Evolutionary conservation across 2,888 invertebrate genomes (phyloP), one percentile per base, ranked within the genome.

Genomic region (Protophormia terraenovae): DNA sequence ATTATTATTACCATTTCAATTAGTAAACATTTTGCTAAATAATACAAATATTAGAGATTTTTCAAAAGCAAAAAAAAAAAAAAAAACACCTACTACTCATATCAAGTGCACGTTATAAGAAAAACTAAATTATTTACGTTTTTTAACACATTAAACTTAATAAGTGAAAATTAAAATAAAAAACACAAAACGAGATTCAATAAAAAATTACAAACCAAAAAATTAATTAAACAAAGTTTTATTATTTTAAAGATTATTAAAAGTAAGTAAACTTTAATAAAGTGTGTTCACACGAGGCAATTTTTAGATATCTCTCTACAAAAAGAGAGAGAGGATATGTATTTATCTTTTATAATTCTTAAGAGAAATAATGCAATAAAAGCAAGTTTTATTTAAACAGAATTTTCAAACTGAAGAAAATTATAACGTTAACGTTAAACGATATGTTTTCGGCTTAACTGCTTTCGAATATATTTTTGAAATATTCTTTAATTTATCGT

Each of bases 121-220:
- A 67, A 66, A 58, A 32, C 10, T 29, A 16, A 47, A 24, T 7
- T 62, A 72, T 35, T 66, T 24, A 92, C 92, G 87, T 91, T 95
- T 86, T 95, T 95, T 1, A 29, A 55, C 45, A 79, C 38, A 32
- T 69, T 1, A 69, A 62, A 78, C 19, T 47, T 38, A 41, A 16
- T 22, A 64, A 64, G 50, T 47, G 0, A 58, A 71, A 58, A 62
- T 41, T 67, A 32, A 64, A 12, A 35, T 1, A n/a, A 14, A 50
- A 67, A 66, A 69, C n/a, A 47, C 8, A 53, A 60, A 10, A 35
- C 1, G 32, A 66, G 41, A 32, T 35, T 22, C 14, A 50, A 14
- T 53, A 14, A 71, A 79, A 45, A 32, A n/a, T 41, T 8, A 62
- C 14, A 1, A 14, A 41, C 4, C 8, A 16, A 4, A 35, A 62